Conservation (phyloP, 2,113 vertebrate genomes). For the Plotosus lineatus region DNA sequence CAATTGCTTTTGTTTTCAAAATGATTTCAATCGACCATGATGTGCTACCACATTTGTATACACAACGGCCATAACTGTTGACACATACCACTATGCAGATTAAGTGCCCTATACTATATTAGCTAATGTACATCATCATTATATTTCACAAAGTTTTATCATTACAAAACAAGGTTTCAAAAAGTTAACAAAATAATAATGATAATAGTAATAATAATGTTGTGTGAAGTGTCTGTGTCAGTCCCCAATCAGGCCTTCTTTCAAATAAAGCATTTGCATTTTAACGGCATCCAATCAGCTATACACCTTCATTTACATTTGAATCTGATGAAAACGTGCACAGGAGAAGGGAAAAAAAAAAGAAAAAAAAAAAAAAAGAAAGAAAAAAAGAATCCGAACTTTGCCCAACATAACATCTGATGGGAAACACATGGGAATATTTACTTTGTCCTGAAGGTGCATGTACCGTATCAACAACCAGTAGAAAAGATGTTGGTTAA, state of each 20-base stretch:
- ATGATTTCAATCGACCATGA: constrained; percentile 11
- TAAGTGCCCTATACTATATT: constrained; percentile 40
- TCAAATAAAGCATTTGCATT: constrained; percentile 18
- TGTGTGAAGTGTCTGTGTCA: constrained; percentile 41
- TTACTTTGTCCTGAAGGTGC: constrained; percentile 30
- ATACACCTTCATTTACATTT: neutral
- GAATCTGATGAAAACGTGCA: neutral
- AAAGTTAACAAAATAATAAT: constrained; percentile 32
- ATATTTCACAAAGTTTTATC: constrained; percentile 45
- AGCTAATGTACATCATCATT: constrained; percentile 40
- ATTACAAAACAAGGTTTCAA: constrained; percentile 56
- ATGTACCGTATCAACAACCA: constrained; percentile 36
- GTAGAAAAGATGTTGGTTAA: neutral
- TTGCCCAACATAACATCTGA: constrained; percentile 9
- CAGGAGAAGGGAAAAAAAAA: neutral
- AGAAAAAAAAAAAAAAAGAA: neutral
- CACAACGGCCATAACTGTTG: constrained; percentile 28
- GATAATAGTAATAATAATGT: too few species aligned
- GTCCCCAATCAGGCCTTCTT: constrained; percentile 21
- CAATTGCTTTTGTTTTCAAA: too few species aligned
- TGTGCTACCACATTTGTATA: constrained; percentile 23
- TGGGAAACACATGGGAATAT: constrained; percentile 12
- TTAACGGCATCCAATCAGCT: constrained; percentile 6
- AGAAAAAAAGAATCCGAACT: neutral
- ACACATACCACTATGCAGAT: constrained; percentile 34